Conservation (phyloP, 2,113 vertebrate species). For the Microtus montanus region DNA sequence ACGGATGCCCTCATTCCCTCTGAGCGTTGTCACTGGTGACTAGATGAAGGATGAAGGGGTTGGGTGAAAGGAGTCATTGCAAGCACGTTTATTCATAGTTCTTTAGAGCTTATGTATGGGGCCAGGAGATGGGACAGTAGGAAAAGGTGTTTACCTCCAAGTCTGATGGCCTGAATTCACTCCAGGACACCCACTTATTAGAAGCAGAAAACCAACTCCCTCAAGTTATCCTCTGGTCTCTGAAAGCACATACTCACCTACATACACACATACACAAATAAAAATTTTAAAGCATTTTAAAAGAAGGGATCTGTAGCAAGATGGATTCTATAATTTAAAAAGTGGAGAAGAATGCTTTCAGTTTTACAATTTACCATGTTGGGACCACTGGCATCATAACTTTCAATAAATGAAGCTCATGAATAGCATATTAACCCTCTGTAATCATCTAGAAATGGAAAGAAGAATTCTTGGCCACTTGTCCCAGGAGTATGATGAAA, state of each 20-base stretch:
- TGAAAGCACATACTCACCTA: neutral
- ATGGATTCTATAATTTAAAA: neutral
- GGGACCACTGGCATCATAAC: neutral
- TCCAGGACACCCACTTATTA: neutral
- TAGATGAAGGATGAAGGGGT: neutral
- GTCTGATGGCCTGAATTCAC: neutral
- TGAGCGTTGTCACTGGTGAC: neutral
- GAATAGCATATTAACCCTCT: neutral
- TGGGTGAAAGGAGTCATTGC: neutral
- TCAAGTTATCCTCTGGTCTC: neutral
- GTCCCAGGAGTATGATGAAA: neutral
- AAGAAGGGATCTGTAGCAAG: neutral
- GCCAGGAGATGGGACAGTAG: neutral
- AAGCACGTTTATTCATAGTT: neutral
- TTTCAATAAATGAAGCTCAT: neutral
- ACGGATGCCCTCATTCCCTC: neutral
- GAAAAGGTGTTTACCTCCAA: neutral
- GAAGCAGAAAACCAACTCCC: neutral
- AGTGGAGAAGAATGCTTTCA: neutral
- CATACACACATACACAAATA: neutral
- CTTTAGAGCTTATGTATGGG: neutral
- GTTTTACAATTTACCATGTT: slow-evolving; percentile 5
- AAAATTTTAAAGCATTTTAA: neutral
- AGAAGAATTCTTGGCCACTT: neutral
- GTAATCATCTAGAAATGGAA: neutral